Evolutionary conservation across 1,140 invertebrate genomes (phyloP).

Genomic region (Aphidius gifuensis): DNA sequence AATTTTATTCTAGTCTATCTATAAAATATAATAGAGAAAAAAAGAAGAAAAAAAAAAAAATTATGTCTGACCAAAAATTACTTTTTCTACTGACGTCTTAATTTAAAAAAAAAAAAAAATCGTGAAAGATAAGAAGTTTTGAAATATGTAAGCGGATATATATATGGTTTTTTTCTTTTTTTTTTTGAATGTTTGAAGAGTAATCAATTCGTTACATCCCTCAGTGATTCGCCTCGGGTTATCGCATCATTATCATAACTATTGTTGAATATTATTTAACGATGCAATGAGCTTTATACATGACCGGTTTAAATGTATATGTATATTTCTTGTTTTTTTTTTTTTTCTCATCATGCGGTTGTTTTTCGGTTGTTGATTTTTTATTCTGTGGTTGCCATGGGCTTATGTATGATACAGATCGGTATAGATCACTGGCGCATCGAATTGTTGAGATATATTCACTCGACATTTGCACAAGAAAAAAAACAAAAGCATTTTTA

Average conservation of each 20-base stretch:
- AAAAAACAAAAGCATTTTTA: too few relatives aligned
- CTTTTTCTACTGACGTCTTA: too few relatives aligned
- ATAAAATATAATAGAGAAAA: too few relatives aligned
- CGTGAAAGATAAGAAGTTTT: too few relatives aligned
- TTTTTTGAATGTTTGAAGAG: slow-evolving; percentile 21
- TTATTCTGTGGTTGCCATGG: slow-evolving; percentile 11
- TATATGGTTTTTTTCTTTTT: background rate
- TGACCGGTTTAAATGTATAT: slow-evolving; percentile 19
- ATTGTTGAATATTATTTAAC: slow-evolving; percentile 19
- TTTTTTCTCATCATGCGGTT: background rate
- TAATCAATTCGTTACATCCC: slow-evolving; percentile 20
- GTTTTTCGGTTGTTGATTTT: slow-evolving; percentile 2
- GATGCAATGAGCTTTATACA: slow-evolving; percentile 20
- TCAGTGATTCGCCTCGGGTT: slow-evolving; percentile 15
- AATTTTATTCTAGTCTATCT: too few relatives aligned
- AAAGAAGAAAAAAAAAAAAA: too few relatives aligned
- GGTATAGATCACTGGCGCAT: slow-evolving; percentile 24
- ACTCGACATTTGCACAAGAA: slow-evolving; percentile 24
- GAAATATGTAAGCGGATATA: too few relatives aligned
- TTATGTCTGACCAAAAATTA: too few relatives aligned
- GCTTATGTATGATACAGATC: slow-evolving; percentile 2
- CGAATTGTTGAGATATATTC: slow-evolving; percentile 27
- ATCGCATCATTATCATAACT: slow-evolving; percentile 23
- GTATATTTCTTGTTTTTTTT: background rate
- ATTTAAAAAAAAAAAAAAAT: too few relatives aligned